These are phyloP conservation scores for Hemibagrus guttatus DNA, from an alignment of 2,797 vertebrate genomes.

Conservation along the genomic window DNA sequence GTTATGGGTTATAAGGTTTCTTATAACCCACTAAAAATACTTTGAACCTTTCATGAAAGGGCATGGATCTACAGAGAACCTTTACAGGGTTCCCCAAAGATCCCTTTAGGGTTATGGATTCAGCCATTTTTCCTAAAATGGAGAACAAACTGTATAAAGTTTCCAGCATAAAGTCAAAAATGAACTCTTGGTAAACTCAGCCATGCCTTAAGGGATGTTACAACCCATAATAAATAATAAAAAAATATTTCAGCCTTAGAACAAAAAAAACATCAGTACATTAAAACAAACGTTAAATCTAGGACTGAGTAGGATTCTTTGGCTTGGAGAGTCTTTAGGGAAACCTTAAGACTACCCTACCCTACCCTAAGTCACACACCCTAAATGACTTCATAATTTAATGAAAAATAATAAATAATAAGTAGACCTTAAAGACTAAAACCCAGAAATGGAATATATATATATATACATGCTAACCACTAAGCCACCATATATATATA, in stretches of 20 bases:
- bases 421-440: neutral
- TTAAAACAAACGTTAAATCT: neutral
- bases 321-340: neutral
- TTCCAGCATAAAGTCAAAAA: neutral
- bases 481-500: no score
- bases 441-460: no score
- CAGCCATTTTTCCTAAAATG: neutral
- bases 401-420: neutral
- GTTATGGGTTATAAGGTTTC: neutral
- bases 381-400: neutral
- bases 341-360: no score
- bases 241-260: neutral
- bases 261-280: neutral
- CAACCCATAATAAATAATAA: neutral
- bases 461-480: no score
- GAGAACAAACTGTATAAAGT: neutral
- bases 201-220: neutral
- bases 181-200: conserved; percentile 7
- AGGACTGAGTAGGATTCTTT: neutral
- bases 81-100: neutral
- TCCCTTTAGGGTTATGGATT: neutral
- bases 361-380: no score
- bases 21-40: neutral
- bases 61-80: neutral
- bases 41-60: neutral